These are phyloP conservation scores for Schrankia costaestrigalis DNA, from an alignment of 2,888 invertebrate species.

Conservation along the genomic window DNA sequence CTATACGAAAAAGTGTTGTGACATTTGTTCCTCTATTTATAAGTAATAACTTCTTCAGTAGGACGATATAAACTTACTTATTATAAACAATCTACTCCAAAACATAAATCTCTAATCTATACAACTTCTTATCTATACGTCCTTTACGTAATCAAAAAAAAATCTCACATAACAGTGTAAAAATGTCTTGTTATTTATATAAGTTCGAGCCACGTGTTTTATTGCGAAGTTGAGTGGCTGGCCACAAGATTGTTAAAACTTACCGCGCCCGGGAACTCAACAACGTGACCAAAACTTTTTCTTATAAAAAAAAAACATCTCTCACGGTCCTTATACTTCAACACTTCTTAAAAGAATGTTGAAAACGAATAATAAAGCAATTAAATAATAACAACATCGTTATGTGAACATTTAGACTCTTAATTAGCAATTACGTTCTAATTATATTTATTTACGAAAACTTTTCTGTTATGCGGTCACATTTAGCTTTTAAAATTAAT, in stretches of 20 bases:
- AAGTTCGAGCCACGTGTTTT: slow-evolving; percentile 20
- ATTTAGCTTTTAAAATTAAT: slow-evolving; percentile 16
- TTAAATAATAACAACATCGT: not conserved
- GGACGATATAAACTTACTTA: too few species aligned
- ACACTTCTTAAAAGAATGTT: not conserved
- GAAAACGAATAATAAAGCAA: not conserved
- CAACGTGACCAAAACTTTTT: slow-evolving; percentile 10
- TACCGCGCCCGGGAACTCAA: slow-evolving; percentile 4
- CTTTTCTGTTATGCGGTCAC: slow-evolving; percentile 13
- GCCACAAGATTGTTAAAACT: slow-evolving; percentile 7
- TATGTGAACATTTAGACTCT: slow-evolving; percentile 4
- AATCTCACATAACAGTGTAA: too few species aligned
- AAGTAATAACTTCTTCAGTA: too few species aligned
- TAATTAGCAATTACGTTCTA: slow-evolving; percentile 8
- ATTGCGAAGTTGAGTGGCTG: slow-evolving; percentile 2
- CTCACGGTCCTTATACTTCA: not conserved
- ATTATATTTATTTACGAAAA: slow-evolving; percentile 13
- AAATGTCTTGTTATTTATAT: slow-evolving; percentile 6
- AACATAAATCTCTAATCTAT: too few species aligned
- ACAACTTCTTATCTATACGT: too few species aligned
- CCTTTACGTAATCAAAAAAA: too few species aligned
- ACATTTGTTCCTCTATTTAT: too few species aligned
- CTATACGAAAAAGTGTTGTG: too few species aligned
- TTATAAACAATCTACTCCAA: too few species aligned
- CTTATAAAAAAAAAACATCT: slow-evolving; percentile 3